A percentile compares a stretch with the other conserved stretches of the same genome.
Conservation (phyloP, 2,888 invertebrate species). For the Harpalus rufipes region DNA sequence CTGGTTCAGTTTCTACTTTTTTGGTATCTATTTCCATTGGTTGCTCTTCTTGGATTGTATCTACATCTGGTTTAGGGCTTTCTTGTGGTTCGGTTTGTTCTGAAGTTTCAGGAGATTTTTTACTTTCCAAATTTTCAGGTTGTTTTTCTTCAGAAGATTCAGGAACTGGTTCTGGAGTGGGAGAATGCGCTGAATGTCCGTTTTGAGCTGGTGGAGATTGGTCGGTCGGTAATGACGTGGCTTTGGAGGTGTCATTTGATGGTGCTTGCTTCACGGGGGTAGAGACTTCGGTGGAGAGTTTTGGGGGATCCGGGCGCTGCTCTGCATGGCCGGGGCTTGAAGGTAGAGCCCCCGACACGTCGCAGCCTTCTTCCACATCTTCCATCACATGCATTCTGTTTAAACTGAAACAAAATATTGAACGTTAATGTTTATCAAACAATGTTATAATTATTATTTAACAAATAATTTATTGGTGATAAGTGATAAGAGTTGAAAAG, state of each 20-base stretch:
- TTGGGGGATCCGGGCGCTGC: constrained; percentile 71
- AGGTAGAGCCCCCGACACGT: constrained; percentile 73
- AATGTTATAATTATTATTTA: background rate
- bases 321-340: constrained; percentile 76
- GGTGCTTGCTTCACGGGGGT: constrained; percentile 42
- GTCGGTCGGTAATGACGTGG: constrained; percentile 17
- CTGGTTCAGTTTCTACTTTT: constrained; percentile 68
- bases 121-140: constrained; percentile 21
- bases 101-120: constrained; percentile 10
- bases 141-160: constrained; percentile 19
- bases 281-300: constrained; percentile 49
- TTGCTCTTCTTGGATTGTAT: constrained; percentile 62
- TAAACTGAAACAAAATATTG: constrained; percentile 76
- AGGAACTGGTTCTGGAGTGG: background rate
- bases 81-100: constrained; percentile 62
- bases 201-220: constrained; percentile 49
- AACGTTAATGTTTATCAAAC: constrained; percentile 65
- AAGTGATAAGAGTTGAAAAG: constrained; percentile 19
- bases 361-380: constrained; percentile 77
- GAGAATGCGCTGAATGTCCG: constrained; percentile 17
- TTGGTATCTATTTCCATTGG: constrained; percentile 67
- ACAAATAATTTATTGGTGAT: constrained; percentile 32
- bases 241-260: constrained; percentile 5
- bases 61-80: constrained; percentile 1
- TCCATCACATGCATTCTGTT: constrained; percentile 83